Conservation (phyloP, 2,113 vertebrate species). For the Sciurus niger region DNA sequence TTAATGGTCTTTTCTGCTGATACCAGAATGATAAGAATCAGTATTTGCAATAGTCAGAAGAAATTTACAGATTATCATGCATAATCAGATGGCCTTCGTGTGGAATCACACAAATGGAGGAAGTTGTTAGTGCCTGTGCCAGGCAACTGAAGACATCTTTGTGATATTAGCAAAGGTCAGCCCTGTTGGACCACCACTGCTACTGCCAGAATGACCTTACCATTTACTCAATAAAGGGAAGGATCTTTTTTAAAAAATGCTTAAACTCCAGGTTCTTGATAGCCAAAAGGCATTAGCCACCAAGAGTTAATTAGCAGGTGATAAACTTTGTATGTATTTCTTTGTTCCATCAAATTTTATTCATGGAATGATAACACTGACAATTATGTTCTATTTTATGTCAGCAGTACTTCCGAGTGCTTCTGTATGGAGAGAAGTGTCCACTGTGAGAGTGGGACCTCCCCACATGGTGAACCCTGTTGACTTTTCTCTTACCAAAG, state of each 20-base stretch:
- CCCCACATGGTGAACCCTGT: neutral
- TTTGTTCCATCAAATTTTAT: neutral
- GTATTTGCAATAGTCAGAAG: neutral
- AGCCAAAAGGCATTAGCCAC: neutral
- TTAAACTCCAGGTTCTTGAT: conserved; percentile 40
- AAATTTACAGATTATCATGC: neutral
- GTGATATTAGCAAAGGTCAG: neutral
- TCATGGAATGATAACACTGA: neutral
- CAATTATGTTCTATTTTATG: neutral
- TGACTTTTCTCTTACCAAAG: neutral
- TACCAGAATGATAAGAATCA: neutral
- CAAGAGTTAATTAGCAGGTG: conserved; percentile 24
- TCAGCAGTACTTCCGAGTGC: conserved; percentile 24
- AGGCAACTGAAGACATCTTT: neutral
- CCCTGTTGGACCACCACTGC: neutral
- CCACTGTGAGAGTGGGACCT: neutral
- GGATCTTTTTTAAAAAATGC: neutral
- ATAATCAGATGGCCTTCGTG: neutral
- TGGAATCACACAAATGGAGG: neutral
- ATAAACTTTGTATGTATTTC: conserved; percentile 31
- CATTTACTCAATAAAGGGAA: neutral
- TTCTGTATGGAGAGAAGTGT: neutral
- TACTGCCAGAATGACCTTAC: neutral
- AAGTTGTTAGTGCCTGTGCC: neutral
- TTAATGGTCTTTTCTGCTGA: neutral